Evolutionary conservation across 2,797 vertebrate genomes (phyloP), one percentile per base, ranked within the genome.

Genomic region (Apodemus agrarius): DNA sequence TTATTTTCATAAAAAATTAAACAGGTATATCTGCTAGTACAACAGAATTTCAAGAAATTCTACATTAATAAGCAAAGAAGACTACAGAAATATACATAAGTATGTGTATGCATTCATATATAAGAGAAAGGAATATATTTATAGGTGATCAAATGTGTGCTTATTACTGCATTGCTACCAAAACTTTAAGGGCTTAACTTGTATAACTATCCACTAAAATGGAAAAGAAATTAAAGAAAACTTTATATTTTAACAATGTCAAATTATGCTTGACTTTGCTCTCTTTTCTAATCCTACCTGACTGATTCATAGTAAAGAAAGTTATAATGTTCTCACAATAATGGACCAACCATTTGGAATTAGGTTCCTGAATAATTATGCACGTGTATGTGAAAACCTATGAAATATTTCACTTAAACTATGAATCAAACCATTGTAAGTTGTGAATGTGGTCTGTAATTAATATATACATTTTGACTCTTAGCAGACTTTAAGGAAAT

Each of bases 81-180:
- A 17, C 17, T 89, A 2, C 11, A 97, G 24, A 95, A 89, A 67
- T 76, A 87, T 13, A 84, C 8, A 92, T 34, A n/a, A 21, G 24
- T 80, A n/a, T 54, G 0, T 52, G 4, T 61, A 63, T 76, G 6
- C 17, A 59, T 22, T 90, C 72, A 49, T 76, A 67, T 69, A 75
- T 76, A 84, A 91, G 80, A 92, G 65, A 90, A 95, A 91, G 65
- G 29, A 81, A n/a, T n/a, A 1, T 49, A 88, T 88, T 91, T 81
- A 79, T 13, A 81, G 65, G 19, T 57, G 40, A 22, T 86, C 54
- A 54, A 74, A 63, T 90, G 2, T 29, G 93, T 76, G 43, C 2
- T 72, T 87, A 31, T 75, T 4, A 84, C 46, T 34, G 78, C 31
- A 65, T 24, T 67, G 83, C 87, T 72, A 94, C 3, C 6, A 14